These are phyloP conservation scores for Bedellia somnulentella DNA, from an alignment of 2,888 invertebrate species.

Conservation along the genomic window DNA sequence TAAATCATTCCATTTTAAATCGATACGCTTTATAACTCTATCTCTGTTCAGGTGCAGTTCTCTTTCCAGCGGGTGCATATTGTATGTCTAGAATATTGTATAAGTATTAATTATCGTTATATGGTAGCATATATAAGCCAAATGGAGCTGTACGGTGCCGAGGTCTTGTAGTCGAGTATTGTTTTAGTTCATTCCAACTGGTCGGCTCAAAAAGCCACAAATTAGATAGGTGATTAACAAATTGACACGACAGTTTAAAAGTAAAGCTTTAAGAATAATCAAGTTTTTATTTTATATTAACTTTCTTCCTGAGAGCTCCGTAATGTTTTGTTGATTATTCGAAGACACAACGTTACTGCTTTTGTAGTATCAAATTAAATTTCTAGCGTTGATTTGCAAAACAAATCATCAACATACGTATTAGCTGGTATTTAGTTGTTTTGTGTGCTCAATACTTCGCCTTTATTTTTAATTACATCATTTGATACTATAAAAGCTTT, in stretches of 20 bases:
- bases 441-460: too few species aligned
- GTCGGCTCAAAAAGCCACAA: slow-evolving; percentile 40
- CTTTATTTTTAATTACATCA: too few species aligned
- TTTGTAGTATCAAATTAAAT: too few species aligned
- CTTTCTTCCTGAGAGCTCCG: too few species aligned
- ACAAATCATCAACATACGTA: too few species aligned
- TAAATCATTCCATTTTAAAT: slow-evolving; percentile 36
- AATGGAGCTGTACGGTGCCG: slow-evolving; percentile 31
- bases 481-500: too few species aligned
- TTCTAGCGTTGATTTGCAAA: too few species aligned
- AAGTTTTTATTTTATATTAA: too few species aligned
- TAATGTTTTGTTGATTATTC: too few species aligned
- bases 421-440: too few species aligned
- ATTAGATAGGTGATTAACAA: slow-evolving; percentile 59
- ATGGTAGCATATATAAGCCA: slow-evolving; percentile 23
- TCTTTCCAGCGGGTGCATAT: slow-evolving; percentile 23
- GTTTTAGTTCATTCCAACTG: slow-evolving; percentile 23
- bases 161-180: slow-evolving; percentile 35
- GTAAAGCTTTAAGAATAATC: slow-evolving; percentile 56
- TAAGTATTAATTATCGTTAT: slow-evolving; percentile 30
- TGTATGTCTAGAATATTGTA: slow-evolving; percentile 32
- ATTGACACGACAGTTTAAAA: slow-evolving; percentile 39
- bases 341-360: too few species aligned
- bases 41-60: slow-evolving; percentile 22
- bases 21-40: slow-evolving; percentile 52